Evolutionary conservation across 2,888 invertebrate genomes (phyloP).

Genomic region (Caenorhabditis sp.): DNA sequence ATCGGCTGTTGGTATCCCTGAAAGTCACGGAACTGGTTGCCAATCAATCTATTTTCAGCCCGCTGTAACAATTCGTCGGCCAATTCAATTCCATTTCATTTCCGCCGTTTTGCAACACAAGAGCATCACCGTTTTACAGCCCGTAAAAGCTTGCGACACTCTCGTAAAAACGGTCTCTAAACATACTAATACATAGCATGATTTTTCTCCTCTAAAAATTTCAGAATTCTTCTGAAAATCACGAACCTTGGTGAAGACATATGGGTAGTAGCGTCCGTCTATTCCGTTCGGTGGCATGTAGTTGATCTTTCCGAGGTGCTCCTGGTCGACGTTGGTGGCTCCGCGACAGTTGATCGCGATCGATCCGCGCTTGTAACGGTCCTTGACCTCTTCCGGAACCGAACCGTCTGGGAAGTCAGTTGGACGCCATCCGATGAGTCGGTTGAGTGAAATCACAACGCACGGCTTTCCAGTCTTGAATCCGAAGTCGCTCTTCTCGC

Average conservation of each 20-base stretch:
- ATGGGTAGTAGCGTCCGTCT: constrained; percentile 84
- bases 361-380: constrained; percentile 73
- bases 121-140: constrained; percentile 14
- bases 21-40: no score
- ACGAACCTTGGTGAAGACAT: constrained; percentile 75
- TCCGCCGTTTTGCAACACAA: not conserved
- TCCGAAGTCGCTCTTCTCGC: constrained; percentile 84
- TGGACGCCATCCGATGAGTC: constrained; percentile 79
- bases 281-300: constrained; percentile 83
- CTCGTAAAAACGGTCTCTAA: not conserved
- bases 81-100: not conserved
- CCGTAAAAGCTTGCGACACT: constrained; percentile 20
- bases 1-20: constrained; percentile 58
- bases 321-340: constrained; percentile 83
- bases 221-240: not conserved
- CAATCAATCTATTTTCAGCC: constrained; percentile 4
- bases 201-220: not conserved
- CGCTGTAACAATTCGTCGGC: not conserved
- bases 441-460: constrained; percentile 95
- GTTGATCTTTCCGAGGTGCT: constrained; percentile 92
- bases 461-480: constrained; percentile 90
- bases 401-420: constrained; percentile 83
- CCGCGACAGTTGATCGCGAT: constrained; percentile 95
- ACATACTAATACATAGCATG: not conserved
- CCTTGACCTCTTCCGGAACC: constrained; percentile 83